phyloP scores from a whole-genome alignment of 1,140 invertebrate species.

The Philopotamus ludificatus region DNA sequence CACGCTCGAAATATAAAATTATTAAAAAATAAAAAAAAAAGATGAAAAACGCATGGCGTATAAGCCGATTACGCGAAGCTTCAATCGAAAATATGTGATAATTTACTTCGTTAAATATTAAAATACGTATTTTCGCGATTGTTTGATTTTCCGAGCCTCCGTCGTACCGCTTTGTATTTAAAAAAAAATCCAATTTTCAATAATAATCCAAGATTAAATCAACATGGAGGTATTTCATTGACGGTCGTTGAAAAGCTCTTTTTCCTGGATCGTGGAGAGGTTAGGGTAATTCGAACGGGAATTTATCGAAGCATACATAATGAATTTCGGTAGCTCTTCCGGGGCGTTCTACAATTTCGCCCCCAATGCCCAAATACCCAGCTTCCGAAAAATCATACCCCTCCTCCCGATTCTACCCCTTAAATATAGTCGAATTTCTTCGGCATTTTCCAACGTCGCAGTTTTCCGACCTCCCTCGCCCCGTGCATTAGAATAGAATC shows the following conservation, averaged over 20 bases:
- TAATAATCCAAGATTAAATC: no score
- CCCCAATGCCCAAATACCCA: slow-evolving; percentile 5
- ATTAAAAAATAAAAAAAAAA: not conserved
- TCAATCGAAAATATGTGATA: no score
- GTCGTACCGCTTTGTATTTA: no score
- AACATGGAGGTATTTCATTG: not conserved
- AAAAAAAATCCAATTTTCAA: no score
- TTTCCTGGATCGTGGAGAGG: slow-evolving; percentile 8
- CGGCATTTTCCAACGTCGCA: no score
- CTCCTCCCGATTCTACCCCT: slow-evolving; percentile 16
- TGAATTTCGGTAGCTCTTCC: slow-evolving; percentile 36
- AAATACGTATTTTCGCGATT: no score
- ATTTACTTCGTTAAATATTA: no score
- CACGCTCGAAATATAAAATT: not conserved
- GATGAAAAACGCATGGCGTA: not conserved
- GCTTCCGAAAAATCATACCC: slow-evolving; percentile 11
- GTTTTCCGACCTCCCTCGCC: not conserved
- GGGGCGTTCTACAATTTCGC: slow-evolving; percentile 13
- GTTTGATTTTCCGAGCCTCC: no score
- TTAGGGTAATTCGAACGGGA: slow-evolving; percentile 37
- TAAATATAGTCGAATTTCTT: not conserved
- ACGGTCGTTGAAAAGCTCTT: slow-evolving; percentile 13
- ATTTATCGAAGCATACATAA: slow-evolving; percentile 42
- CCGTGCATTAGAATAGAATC: not conserved
- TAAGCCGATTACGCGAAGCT: no score